Evolutionary conservation across 2,113 vertebrate genomes (phyloP).

Genomic region (Oxyura jamaicensis): DNA sequence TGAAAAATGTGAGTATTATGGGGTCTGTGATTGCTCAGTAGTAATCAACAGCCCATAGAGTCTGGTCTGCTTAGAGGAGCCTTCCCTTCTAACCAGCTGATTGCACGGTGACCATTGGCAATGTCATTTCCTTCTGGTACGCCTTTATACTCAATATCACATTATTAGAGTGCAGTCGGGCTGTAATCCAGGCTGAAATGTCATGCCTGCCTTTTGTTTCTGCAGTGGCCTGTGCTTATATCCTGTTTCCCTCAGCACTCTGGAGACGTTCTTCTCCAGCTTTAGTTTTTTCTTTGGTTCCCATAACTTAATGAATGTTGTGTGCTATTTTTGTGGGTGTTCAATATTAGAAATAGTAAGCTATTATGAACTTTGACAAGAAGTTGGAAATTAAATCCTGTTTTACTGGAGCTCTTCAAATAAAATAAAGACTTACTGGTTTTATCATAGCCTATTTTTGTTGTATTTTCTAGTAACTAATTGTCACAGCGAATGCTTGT

Average conservation of each 20-base stretch:
- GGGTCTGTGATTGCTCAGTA: neutral
- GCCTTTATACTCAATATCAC: neutral
- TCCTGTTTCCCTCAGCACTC: neutral
- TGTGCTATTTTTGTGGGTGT: neutral
- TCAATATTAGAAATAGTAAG: neutral
- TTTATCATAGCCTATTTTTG: neutral
- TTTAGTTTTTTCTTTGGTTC: neutral
- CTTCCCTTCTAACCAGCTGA: neutral
- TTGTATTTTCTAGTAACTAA: neutral
- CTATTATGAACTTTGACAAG: neutral
- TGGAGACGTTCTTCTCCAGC: neutral
- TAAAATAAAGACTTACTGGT: neutral
- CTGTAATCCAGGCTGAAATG: neutral
- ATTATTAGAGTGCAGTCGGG: neutral
- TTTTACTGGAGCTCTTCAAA: neutral
- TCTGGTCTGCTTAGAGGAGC: neutral
- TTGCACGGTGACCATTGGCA: neutral
- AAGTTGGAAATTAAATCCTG: neutral
- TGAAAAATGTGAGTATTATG: neutral
- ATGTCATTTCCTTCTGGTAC: neutral
- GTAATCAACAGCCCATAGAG: neutral
- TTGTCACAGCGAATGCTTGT: neutral
- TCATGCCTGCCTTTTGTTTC: neutral
- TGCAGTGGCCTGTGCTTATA: neutral
- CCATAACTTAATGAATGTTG: neutral